These are phyloP conservation scores for Lutra lutra DNA, from an alignment of 2,797 vertebrate genomes.

Conservation along the genomic window DNA sequence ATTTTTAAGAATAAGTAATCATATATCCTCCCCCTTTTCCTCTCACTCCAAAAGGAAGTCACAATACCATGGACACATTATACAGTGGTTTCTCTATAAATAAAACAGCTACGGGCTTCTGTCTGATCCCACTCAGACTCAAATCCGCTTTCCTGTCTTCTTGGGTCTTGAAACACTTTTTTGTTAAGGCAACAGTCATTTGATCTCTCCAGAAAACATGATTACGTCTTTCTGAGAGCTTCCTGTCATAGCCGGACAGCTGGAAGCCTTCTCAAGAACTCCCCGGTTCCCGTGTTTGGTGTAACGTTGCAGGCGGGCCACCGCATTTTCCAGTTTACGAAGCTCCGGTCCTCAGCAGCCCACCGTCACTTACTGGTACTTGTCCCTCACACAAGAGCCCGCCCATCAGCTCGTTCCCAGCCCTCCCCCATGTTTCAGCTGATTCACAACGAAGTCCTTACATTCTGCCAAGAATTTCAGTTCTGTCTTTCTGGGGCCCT, in stretches of 20 bases:
- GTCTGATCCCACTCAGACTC: not conserved
- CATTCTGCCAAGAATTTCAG: not conserved
- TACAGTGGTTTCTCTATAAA: not conserved
- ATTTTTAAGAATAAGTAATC: not conserved
- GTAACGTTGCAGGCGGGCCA: fast-evolving
- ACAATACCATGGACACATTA: not conserved
- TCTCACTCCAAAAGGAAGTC: conserved; percentile 34
- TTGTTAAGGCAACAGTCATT: not conserved
- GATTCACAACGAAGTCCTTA: not conserved
- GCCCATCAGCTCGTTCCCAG: not conserved
- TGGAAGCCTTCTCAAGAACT: not conserved
- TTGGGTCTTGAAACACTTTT: not conserved
- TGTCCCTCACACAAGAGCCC: not conserved
- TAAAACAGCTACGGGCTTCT: not conserved
- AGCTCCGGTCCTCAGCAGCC: not conserved
- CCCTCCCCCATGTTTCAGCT: not conserved
- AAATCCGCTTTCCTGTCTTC: not conserved
- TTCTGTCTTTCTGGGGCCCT: not conserved
- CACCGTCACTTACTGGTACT: fast-evolving
- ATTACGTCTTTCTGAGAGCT: not conserved
- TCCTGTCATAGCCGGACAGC: not conserved
- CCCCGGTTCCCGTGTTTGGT: fast-evolving
- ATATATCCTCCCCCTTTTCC: not conserved
- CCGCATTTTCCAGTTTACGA: fast-evolving
- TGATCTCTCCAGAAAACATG: not conserved